phyloP scores from a whole-genome alignment of 2,797 vertebrate genomes.

The Merluccius polli region DNA sequence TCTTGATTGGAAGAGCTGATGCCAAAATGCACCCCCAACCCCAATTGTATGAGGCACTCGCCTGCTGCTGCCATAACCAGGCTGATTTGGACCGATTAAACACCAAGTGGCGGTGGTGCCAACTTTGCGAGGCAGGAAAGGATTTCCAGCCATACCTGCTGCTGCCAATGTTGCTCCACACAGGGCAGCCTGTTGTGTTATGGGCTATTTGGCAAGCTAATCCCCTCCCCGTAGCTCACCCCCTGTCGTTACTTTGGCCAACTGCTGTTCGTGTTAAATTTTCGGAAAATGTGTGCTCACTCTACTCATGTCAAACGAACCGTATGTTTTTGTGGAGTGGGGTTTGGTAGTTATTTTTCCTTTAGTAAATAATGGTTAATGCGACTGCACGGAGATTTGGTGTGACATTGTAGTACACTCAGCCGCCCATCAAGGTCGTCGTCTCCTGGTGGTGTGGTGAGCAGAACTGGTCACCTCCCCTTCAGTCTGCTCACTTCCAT shows the following conservation, averaged over 20 bases:
- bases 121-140: slow-evolving; percentile 55
- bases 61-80: slow-evolving; percentile 59
- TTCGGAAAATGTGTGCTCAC: not conserved
- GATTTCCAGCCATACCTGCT: slow-evolving; percentile 40
- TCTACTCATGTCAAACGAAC: not conserved
- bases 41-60: slow-evolving; percentile 38
- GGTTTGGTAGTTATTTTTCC: not conserved
- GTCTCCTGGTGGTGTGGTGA: slow-evolving; percentile 9
- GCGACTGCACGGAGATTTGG: not conserved
- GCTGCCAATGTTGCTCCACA: slow-evolving; percentile 18
- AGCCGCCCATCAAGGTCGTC: slow-evolving; percentile 15
- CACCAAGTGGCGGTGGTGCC: slow-evolving; percentile 55
- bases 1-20: slow-evolving; percentile 15
- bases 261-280: not conserved
- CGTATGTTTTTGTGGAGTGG: not conserved
- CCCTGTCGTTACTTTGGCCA: slow-evolving; percentile 17
- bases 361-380: not conserved
- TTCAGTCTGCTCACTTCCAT: slow-evolving; percentile 17
- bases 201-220: not conserved
- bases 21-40: slow-evolving; percentile 29
- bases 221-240: not conserved
- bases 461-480: not conserved
- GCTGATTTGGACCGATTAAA: slow-evolving; percentile 66
- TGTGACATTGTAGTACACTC: not conserved
- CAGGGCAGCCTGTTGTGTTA: not conserved